A percentile compares a stretch with the other conserved stretches of the same genome.
These are phyloP conservation scores for Meteorus colon DNA, from an alignment of 2,888 invertebrate genomes.

Conservation along the genomic window DNA sequence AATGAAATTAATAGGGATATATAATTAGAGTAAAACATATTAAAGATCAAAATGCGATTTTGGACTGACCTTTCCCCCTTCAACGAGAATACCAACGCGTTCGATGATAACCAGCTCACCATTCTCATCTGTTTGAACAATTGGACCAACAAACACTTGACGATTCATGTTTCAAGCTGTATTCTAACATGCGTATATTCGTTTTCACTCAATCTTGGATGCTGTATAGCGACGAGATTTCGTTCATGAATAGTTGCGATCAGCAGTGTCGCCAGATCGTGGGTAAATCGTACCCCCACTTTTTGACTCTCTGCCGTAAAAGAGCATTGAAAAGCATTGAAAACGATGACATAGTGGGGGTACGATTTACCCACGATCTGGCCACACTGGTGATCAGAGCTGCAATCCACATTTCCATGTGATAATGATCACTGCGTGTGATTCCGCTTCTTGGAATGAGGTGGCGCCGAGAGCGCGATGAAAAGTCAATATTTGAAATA, in stretches of 20 bases:
- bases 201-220: too few species aligned
- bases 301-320: too few species aligned
- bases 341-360: too few species aligned
- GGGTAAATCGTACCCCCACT: too few species aligned
- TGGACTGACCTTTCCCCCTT: slow-evolving; percentile 64
- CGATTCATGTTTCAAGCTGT: slow-evolving; percentile 51
- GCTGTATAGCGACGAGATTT: too few species aligned
- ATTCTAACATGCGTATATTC: background rate
- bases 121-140: slow-evolving; percentile 59
- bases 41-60: background rate
- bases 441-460: background rate
- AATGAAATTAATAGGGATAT: slow-evolving; percentile 26
- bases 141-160: slow-evolving; percentile 63
- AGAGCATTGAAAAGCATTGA: too few species aligned
- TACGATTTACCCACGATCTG: too few species aligned
- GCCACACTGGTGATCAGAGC: too few species aligned
- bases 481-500: background rate
- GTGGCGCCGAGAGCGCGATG: background rate
- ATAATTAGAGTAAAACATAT: background rate
- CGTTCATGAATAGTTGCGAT: too few species aligned
- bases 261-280: too few species aligned
- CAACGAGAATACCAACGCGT: slow-evolving; percentile 60
- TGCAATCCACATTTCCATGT: too few species aligned
- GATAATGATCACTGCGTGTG: too few species aligned
- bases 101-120: slow-evolving; percentile 60